Evolutionary conservation across 2,888 invertebrate species (phyloP), one percentile per base, ranked within the genome.

Genomic region (Gibbula magus): DNA sequence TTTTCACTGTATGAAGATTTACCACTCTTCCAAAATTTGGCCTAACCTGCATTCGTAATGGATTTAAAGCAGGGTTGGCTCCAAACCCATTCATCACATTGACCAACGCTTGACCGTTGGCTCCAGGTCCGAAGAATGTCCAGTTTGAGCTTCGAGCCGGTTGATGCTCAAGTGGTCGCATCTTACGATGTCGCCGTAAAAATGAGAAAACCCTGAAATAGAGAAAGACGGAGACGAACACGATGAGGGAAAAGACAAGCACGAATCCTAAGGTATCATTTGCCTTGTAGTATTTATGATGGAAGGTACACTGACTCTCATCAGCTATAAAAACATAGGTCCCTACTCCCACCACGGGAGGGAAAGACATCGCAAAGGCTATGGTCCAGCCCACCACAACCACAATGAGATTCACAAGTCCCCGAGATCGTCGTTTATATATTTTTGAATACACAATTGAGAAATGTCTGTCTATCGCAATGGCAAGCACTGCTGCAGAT

Each of bases 91-190:
- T 90, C 39, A 90, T 80, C 85, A 89, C 88, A 81, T 90, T 89
- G 20, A 90, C 86, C 51, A 89, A 83, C 0, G 90, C 88, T 75
- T 89, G 89, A 8, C 89, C 89, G 77, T 90, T 90, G 7, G 89
- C 90, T 25, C 90, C 90, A 0, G 89, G 90, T 0, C 91, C 91
- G 39, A 90, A 86, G 82, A 91, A 91, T 1, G 90, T 88, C 91
- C 91, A 91, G 82, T 89, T 89, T 78, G 84, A 82, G 80, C 91
- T 91, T 7, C 87, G 83, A 0, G 91, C 89, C 7, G 91, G 90
- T 39, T 88, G 86, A 77, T 89, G 87, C 25, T 85, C 79, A 5
- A 90, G 80, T 1, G 91, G 91, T 35, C 89, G 83, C 91, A 91
- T 91, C 56, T 86, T 87, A 10, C 91, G 86, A 79, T 89, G 90